These are phyloP conservation scores for Phaonia tiefii DNA, from an alignment of 2,888 invertebrate species.

Conservation along the genomic window DNA sequence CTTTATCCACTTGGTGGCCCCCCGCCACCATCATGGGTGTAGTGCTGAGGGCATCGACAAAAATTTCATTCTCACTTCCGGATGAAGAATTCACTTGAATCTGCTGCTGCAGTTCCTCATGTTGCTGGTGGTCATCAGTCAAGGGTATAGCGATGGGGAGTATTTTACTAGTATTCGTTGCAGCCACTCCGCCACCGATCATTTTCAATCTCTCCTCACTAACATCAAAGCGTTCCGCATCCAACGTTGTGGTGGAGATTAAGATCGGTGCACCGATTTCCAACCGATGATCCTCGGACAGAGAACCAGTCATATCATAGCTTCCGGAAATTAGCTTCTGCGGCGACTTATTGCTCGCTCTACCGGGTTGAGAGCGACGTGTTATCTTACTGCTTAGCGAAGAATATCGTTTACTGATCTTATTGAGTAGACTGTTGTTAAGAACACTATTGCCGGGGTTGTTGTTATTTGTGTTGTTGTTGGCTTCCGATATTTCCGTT, in stretches of 20 bases:
- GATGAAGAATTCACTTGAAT: constrained; percentile 70
- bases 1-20: constrained; percentile 60
- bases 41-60: constrained; percentile 77
- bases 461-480: constrained; percentile 58
- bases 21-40: constrained; percentile 67
- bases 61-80: constrained; percentile 78
- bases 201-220: constrained; percentile 74
- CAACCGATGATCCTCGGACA: constrained; percentile 79
- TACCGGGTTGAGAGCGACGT: constrained; percentile 74
- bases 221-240: constrained; percentile 77
- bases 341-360: constrained; percentile 73
- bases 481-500: constrained; percentile 60
- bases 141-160: constrained; percentile 54
- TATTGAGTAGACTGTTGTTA: constrained; percentile 75
- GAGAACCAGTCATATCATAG: constrained; percentile 79
- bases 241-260: constrained; percentile 79
- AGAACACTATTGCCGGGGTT: constrained; percentile 53
- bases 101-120: constrained; percentile 59
- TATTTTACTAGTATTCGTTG: constrained; percentile 64
- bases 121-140: constrained; percentile 33
- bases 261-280: constrained; percentile 80
- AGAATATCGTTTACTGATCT: constrained; percentile 79
- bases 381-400: constrained; percentile 78
- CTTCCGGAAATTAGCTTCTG: constrained; percentile 77
- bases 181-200: constrained; percentile 75